phyloP scores from a whole-genome alignment of 2,888 invertebrate genomes.

The Steinernema carpocapsae region DNA sequence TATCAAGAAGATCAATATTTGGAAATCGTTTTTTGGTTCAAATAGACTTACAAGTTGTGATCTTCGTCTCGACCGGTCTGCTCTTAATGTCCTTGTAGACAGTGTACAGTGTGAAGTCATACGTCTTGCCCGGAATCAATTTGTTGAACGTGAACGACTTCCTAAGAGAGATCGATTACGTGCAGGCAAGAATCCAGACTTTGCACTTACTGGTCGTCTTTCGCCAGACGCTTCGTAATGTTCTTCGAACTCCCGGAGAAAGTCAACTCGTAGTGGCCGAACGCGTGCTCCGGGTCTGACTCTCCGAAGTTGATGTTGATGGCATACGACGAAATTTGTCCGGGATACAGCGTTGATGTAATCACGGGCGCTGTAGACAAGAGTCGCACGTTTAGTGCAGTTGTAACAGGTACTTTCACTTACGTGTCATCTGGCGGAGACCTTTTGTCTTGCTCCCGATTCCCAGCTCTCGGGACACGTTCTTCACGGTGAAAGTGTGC shows the following conservation, averaged over 20 bases:
- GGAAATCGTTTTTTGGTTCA: too few species aligned
- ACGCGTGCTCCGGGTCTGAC: conserved; percentile 63
- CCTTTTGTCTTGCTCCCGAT: conserved; percentile 53
- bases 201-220: conserved; percentile 58
- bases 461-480: conserved; percentile 59
- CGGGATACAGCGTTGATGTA: conserved; percentile 65
- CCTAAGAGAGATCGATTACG: conserved; percentile 43
- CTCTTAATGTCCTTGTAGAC: conserved; percentile 62
- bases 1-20: too few species aligned
- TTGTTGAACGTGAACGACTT: conserved; percentile 67
- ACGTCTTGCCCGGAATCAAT: conserved; percentile 66
- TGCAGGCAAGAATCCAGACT: too few species aligned
- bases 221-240: conserved; percentile 61
- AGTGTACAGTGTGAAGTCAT: conserved; percentile 62
- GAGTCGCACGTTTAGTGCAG: not conserved
- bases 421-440: conserved; percentile 65
- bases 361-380: conserved; percentile 62
- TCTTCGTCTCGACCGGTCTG: conserved; percentile 59
- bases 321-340: conserved; percentile 65
- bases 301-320: conserved; percentile 68
- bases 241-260: conserved; percentile 64
- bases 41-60: conserved; percentile 61
- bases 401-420: conserved; percentile 20
- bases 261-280: conserved; percentile 62
- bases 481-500: conserved; percentile 59